Base-by-base conservation (phyloP, 1,140 invertebrate genomes). In the Teleopsis dalmanni region DNA sequence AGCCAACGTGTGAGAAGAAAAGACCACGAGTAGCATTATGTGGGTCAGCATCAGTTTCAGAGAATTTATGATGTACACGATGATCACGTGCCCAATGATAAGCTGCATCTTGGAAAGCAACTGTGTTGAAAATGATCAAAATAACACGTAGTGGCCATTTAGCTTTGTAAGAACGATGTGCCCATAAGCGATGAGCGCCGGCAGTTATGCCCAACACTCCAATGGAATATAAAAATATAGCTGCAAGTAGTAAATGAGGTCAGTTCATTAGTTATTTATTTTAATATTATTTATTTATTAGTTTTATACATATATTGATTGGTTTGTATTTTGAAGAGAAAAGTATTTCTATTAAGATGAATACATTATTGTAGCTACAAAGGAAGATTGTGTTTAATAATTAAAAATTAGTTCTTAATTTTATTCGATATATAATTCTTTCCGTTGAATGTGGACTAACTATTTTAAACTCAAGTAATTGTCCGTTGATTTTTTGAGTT, bases 1-100 rank as follows among this genome's bases (percentile, higher is more conserved):
- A 97, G 2, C 94, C 94, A 35, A 96, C 79, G 62, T 97, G 95
- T 0, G 93, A 79, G 72, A 97, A 97, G 77, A 98, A 97, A 72
- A 97, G 95, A 3, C 93, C 94, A 14, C 63, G 78, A 6, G 79
- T 90, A 2, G 91, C 88, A 70, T 96, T 95, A 61, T 97, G 92
- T 1, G 94, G 93, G 73, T 97, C 94, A 4, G 92, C 94, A 68
- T 96, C 81, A 0, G 94, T 97, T 71, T 97, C 94, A 4, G 85
- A 88, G 74, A 84, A 97, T 68, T 97, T 97, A 74, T 97, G 94
- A 71, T 98, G 94, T 52, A 95, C 87, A 52, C 94, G 78, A 72
- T 98, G 95, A 71, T 97, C 93, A 48, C 93, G 77, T 0, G 84
- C 79, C 94, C 94, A 97, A 66, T 95, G 91, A 49, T 86, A 82